phyloP scores from a whole-genome alignment of 2,888 invertebrate species.

The Pachliopta kotzebuea region DNA sequence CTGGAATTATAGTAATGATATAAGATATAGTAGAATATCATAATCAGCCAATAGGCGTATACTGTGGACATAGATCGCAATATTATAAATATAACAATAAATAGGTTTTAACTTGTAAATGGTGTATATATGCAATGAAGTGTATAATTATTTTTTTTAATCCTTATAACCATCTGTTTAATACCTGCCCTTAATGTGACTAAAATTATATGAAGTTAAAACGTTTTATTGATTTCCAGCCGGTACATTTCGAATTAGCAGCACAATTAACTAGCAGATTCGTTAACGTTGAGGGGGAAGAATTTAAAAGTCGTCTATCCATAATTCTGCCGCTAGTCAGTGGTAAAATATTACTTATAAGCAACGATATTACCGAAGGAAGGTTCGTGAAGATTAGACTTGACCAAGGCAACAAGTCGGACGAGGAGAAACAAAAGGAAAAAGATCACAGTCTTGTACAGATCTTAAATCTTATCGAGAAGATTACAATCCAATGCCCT shows the following conservation, averaged over 20 bases:
- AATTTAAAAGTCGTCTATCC: constrained; percentile 84
- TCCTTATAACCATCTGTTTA: too few species aligned
- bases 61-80: too few species aligned
- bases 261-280: constrained; percentile 90
- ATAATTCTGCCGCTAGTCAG: constrained; percentile 81
- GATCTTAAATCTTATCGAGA: constrained; percentile 85
- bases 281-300: constrained; percentile 85
- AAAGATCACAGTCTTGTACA: constrained; percentile 89
- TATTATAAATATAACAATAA: too few species aligned
- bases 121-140: too few species aligned
- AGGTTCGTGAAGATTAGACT: constrained; percentile 80
- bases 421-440: constrained; percentile 81
- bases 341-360: constrained; percentile 73
- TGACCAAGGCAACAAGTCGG: constrained; percentile 62
- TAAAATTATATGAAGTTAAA: background rate
- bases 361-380: constrained; percentile 76
- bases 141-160: too few species aligned
- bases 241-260: constrained; percentile 86
- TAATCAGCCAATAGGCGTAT: too few species aligned
- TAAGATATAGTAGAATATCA: too few species aligned
- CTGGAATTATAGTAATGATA: too few species aligned
- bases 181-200: too few species aligned
- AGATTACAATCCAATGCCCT: constrained; percentile 83
- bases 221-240: constrained; percentile 53
- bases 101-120: too few species aligned